Conservation (phyloP, 2,113 vertebrate genomes). For the Alaudala cheleensis region DNA sequence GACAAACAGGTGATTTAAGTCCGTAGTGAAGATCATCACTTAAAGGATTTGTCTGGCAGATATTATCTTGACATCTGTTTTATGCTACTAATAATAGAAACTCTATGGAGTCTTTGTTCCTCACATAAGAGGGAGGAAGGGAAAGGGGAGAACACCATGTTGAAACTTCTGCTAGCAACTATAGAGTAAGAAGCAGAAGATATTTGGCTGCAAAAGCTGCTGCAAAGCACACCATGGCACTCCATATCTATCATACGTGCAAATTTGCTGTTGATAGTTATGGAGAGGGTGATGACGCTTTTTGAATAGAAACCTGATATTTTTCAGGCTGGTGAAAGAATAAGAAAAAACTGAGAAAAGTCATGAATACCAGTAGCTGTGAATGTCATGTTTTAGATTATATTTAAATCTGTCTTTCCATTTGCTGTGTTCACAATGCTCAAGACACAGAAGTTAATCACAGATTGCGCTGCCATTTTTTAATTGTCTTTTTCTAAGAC, state of each 20-base stretch:
- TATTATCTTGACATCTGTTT: background rate
- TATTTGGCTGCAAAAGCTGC: conserved; percentile 62
- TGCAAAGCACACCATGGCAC: conserved; percentile 44
- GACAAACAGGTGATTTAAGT: background rate
- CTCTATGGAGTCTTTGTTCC: conserved; percentile 30
- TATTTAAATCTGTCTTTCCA: conserved; percentile 19
- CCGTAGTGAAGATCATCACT: background rate
- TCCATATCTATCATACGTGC: background rate
- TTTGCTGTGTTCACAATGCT: background rate
- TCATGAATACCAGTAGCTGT: conserved; percentile 13
- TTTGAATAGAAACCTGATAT: conserved; percentile 18
- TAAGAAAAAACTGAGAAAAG: conserved; percentile 51
- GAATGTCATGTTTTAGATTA: conserved; percentile 22
- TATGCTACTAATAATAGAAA: conserved; percentile 20
- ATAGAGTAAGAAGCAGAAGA: conserved; percentile 63
- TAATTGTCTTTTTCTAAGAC: background rate
- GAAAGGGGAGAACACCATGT: conserved; percentile 23
- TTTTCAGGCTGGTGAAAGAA: conserved; percentile 43
- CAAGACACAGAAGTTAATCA: background rate
- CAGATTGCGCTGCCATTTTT: background rate
- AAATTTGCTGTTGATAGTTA: conserved; percentile 56
- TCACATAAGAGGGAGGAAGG: background rate
- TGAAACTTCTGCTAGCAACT: conserved; percentile 61
- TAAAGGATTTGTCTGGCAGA: conserved; percentile 32
- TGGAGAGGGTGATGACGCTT: conserved; percentile 30